Conservation (phyloP, 2,113 vertebrate species). For the Halichoerus grypus region DNA sequence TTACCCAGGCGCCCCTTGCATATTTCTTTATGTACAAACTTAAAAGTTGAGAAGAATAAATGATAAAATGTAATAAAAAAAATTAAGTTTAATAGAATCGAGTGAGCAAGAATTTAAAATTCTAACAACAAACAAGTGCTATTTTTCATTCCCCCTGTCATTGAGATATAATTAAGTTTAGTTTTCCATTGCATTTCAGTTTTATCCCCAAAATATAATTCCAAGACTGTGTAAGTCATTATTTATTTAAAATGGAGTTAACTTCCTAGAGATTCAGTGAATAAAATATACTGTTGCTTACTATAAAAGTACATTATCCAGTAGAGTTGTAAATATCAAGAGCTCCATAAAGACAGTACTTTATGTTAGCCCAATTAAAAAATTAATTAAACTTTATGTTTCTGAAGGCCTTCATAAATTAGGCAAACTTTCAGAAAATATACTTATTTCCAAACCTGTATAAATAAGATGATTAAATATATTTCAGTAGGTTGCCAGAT, state of each 20-base stretch:
- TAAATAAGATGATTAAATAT: background rate
- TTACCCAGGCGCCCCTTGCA: too few species aligned
- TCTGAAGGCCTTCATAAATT: background rate
- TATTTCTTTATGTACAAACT: background rate
- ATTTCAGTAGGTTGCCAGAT: background rate
- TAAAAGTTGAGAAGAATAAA: background rate
- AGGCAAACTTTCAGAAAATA: constrained; percentile 15
- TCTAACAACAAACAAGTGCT: background rate
- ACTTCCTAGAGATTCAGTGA: background rate
- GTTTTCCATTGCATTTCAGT: background rate
- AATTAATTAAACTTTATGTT: constrained; percentile 24
- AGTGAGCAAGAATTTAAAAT: background rate
- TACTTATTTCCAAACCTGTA: background rate
- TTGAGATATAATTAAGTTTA: background rate
- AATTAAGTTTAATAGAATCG: background rate
- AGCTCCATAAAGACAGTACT: background rate
- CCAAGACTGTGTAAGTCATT: background rate
- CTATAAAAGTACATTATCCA: background rate
- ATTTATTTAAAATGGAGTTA: constrained; percentile 5
- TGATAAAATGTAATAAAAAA: background rate
- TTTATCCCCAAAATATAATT: background rate
- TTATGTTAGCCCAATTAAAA: background rate
- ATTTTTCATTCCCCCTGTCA: background rate
- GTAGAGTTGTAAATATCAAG: background rate
- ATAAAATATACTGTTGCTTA: background rate